Evolutionary conservation across 1,140 invertebrate species (phyloP).

Genomic region (Pemphigus obesinymphae): DNA sequence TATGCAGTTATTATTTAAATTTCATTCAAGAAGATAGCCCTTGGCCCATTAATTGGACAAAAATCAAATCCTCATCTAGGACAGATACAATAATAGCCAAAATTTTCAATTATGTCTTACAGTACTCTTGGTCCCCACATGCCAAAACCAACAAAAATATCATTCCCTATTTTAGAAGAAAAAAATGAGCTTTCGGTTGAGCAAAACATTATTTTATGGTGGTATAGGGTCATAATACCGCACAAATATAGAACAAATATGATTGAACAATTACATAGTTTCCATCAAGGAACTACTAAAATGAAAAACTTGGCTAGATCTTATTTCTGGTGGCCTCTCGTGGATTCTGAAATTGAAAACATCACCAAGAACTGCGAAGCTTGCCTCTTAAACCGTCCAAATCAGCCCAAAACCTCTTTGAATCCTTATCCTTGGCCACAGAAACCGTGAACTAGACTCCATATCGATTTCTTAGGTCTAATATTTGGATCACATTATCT

Average conservation of each 20-base stretch:
- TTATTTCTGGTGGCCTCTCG: too few relatives aligned
- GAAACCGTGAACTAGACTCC: too few relatives aligned
- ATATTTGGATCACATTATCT: too few relatives aligned
- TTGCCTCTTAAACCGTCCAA: not conserved
- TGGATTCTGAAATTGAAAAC: slow-evolving; percentile 42
- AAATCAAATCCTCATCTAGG: too few relatives aligned
- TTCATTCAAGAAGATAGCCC: too few relatives aligned
- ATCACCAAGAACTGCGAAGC: not conserved
- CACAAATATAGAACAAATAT: not conserved
- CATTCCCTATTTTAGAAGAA: not conserved
- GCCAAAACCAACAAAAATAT: not conserved
- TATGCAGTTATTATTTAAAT: too few relatives aligned
- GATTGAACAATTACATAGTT: slow-evolving; percentile 5
- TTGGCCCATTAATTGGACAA: too few relatives aligned
- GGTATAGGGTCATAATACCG: slow-evolving; percentile 31
- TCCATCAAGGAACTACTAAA: slow-evolving; percentile 40
- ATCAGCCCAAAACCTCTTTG: not conserved
- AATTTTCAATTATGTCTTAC: not conserved
- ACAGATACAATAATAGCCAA: too few relatives aligned
- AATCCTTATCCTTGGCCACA: too few relatives aligned
- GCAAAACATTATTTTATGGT: slow-evolving; percentile 6
- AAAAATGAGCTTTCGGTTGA: not conserved
- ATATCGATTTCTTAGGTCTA: too few relatives aligned
- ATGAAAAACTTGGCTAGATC: too few relatives aligned
- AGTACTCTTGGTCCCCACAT: not conserved